Evolutionary conservation across 2,113 vertebrate species (phyloP).

Genomic region (Oxygymnocypris stewartii): DNA sequence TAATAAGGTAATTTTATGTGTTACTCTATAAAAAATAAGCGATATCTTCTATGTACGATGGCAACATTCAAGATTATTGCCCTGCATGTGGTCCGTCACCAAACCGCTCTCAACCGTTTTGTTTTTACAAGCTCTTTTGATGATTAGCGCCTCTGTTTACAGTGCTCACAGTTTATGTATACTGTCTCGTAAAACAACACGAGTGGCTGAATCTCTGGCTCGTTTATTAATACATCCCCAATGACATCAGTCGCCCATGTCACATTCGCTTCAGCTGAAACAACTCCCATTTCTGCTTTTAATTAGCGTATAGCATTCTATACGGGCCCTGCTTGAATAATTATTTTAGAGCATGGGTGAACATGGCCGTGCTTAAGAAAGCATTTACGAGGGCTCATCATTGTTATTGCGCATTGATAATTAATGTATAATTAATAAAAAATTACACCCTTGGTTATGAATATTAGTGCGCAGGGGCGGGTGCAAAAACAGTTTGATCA

Average conservation of each 20-base stretch:
- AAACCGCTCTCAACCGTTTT: constrained; percentile 70
- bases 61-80: constrained; percentile 34
- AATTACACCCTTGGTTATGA: constrained; percentile 28
- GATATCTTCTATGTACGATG: constrained; percentile 19
- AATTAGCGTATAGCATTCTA: constrained; percentile 57
- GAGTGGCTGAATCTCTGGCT: constrained; percentile 68
- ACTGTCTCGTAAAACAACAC: constrained; percentile 75
- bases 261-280: constrained; percentile 56
- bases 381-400: constrained; percentile 49
- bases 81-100: constrained; percentile 58
- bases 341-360: constrained; percentile 49
- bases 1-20: constrained; percentile 35
- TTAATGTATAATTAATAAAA: constrained; percentile 57
- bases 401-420: constrained; percentile 57
- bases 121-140: constrained; percentile 77
- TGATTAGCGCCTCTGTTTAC: constrained; percentile 77
- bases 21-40: constrained; percentile 21
- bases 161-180: constrained; percentile 74
- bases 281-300: constrained; percentile 52
- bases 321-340: constrained; percentile 49
- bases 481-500: constrained; percentile 53
- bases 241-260: constrained; percentile 69
- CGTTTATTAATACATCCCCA: constrained; percentile 71
- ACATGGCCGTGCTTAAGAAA: constrained; percentile 50
- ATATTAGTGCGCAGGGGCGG: constrained; percentile 42